Base-by-base conservation (phyloP, 2,888 invertebrate species). In the Meghimatium bilineatum region DNA sequence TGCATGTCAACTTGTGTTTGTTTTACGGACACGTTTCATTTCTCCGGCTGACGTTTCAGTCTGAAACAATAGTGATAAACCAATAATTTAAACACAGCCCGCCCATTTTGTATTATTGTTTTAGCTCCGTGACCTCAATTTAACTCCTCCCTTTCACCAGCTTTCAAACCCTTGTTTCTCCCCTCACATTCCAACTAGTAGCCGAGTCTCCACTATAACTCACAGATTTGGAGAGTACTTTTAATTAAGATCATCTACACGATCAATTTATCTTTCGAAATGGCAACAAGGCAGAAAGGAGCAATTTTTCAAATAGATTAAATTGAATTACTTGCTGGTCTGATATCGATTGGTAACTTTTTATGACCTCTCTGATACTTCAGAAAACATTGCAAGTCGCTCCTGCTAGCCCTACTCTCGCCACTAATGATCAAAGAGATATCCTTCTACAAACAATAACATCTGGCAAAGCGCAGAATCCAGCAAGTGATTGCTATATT, bases 271-370 rank as follows among this genome's bases (percentile, higher is more conserved):
- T 74, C 63, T 63, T 74, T 60, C 63, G 38, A 72, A 63, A 74
- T 26, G 81, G 74, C 74, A 29, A n/a, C 44, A 29, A 1, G 26
- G 23, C 63, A 63, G 74, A 60, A 52, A 44, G 72, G 74, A 29
- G 38, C 81, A 26, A 81, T 44, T 60, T 81, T 81, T 74, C 63
- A 74, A 81, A 74, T 63, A 81, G 63, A 81, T 81, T 81, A 74
- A 81, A 74, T 74, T 63, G 32, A 74, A 81, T 81, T 74, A 81
- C 38, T 63, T 38, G 17, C 72, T 80, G n/a, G 56, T 60, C 20
- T 72, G 44, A 36, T 29, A 80, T 56, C 56, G 71, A 56, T 56
- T 80, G 71, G 71, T 71, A 44, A 44, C 44, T 44, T 44, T 12
- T 8, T 44, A 12, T 12, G 44, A 20, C 56, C 26, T 23, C 79